Conservation (phyloP, 1,140 invertebrate species). For the Drosophila leontia region DNA sequence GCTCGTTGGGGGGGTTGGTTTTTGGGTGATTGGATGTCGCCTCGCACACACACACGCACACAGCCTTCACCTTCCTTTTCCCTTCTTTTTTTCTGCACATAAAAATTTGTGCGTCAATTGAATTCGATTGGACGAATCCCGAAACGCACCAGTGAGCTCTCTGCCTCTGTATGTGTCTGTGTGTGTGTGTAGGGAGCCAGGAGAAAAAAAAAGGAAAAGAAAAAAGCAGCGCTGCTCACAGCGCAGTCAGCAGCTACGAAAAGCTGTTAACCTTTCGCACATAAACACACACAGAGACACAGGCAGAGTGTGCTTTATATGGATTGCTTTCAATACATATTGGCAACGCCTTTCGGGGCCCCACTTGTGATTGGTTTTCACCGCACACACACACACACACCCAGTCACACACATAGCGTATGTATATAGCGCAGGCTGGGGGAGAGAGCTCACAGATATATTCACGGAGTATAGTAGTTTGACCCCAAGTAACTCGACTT, state of each 20-base stretch:
- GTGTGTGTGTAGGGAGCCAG: slow-evolving; percentile 62
- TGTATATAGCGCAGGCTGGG: slow-evolving; percentile 1
- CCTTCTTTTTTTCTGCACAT: slow-evolving; percentile 54
- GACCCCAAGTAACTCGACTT: slow-evolving; percentile 52
- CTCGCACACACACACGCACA: slow-evolving; percentile 16
- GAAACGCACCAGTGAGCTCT: slow-evolving; percentile 62
- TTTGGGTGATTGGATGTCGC: slow-evolving; percentile 51
- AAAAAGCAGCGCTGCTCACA: slow-evolving; percentile 55
- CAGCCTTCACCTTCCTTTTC: slow-evolving; percentile 7
- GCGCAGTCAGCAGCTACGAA: slow-evolving; percentile 48
- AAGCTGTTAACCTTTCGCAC: slow-evolving; percentile 78
- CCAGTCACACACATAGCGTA: background rate
- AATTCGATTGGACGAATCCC: slow-evolving; percentile 82
- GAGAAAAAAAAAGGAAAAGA: slow-evolving; percentile 26
- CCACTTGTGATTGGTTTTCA: slow-evolving; percentile 60
- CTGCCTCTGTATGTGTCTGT: slow-evolving; percentile 9
- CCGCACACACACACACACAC: slow-evolving; percentile 27
- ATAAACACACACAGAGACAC: slow-evolving; percentile 47
- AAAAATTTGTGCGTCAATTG: slow-evolving; percentile 84
- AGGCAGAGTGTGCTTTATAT: slow-evolving; percentile 46
- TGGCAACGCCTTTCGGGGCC: slow-evolving; percentile 63
- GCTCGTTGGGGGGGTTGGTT: slow-evolving; percentile 29
- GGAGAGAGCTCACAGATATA: background rate
- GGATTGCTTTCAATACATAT: slow-evolving; percentile 69
- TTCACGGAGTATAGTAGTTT: slow-evolving; percentile 17